These are phyloP conservation scores for Entelurus aequoreus DNA, from an alignment of 2,113 vertebrate species.

Conservation along the genomic window DNA sequence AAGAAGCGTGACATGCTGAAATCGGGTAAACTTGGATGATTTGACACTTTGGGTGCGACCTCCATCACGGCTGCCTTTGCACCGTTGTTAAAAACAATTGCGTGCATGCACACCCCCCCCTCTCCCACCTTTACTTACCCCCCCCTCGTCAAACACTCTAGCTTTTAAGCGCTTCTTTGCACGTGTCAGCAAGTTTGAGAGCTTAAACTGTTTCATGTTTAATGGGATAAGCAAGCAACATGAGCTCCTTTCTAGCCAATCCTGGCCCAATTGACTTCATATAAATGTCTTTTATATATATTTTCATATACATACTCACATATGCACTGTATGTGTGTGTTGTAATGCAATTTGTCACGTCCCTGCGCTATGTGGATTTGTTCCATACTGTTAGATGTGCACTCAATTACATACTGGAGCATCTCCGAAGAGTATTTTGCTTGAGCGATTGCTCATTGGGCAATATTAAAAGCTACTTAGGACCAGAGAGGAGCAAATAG, in stretches of 20 bases:
- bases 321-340: slow-evolving; percentile 37
- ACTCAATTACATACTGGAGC: slow-evolving; percentile 75
- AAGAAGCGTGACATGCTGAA: slow-evolving; percentile 71
- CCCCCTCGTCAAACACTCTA: slow-evolving; percentile 40
- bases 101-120: not conserved
- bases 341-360: slow-evolving; percentile 80
- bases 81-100: not conserved
- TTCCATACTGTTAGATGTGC: slow-evolving; percentile 82
- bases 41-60: slow-evolving; percentile 62
- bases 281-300: not conserved
- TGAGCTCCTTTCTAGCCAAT: slow-evolving; percentile 77
- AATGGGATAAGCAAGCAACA: slow-evolving; percentile 78
- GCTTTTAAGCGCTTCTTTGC: slow-evolving; percentile 48
- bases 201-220: slow-evolving; percentile 79
- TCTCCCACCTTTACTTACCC: slow-evolving; percentile 40
- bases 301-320: too few relatives aligned
- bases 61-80: not conserved
- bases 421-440: slow-evolving; percentile 77
- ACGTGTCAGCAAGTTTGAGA: slow-evolving; percentile 74
- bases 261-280: slow-evolving; percentile 72
- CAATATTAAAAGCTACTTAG: slow-evolving; percentile 77
- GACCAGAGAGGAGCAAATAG: slow-evolving; percentile 50
- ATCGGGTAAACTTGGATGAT: slow-evolving; percentile 72
- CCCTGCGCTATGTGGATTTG: slow-evolving; percentile 77
- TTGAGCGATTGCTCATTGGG: slow-evolving; percentile 75